A percentile compares a stretch with the other conserved stretches of the same genome.
Evolutionary conservation across 2,113 vertebrate species (phyloP).

Genomic region (Meles meles): DNA sequence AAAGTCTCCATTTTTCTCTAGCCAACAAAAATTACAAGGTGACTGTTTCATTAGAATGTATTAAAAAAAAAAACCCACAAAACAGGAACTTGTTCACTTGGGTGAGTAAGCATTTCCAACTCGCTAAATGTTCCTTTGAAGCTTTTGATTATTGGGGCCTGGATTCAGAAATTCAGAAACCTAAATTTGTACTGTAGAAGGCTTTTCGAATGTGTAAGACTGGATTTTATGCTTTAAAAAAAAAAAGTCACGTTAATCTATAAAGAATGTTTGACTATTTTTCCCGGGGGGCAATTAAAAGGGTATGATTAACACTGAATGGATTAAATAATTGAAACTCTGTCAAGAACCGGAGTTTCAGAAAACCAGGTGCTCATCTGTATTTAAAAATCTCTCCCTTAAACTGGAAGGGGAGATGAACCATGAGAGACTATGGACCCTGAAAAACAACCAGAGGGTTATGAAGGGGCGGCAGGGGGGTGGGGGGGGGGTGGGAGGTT

Average conservation of each 20-base stretch:
- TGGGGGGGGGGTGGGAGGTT: too few species aligned
- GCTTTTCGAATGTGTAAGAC: background rate
- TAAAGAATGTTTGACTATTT: constrained; percentile 19
- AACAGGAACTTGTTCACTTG: background rate
- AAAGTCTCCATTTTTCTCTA: background rate
- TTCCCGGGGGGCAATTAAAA: background rate
- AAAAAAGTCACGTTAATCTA: background rate
- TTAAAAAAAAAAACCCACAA: background rate
- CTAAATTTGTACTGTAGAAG: background rate
- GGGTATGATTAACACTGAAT: background rate
- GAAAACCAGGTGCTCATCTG: background rate
- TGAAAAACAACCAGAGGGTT: too few species aligned
- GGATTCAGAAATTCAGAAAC: constrained; percentile 36
- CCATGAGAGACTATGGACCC: too few species aligned
- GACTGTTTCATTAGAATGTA: background rate
- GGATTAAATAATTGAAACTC: constrained; percentile 10
- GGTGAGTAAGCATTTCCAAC: background rate
- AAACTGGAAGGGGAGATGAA: too few species aligned
- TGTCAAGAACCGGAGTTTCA: background rate
- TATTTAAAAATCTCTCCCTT: background rate
- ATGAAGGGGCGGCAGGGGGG: too few species aligned
- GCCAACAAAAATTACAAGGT: background rate
- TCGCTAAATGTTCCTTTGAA: background rate
- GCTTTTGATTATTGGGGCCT: background rate
- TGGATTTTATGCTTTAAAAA: background rate